Conservation (phyloP, 2,797 vertebrate species). For the Vultur gryphus region DNA sequence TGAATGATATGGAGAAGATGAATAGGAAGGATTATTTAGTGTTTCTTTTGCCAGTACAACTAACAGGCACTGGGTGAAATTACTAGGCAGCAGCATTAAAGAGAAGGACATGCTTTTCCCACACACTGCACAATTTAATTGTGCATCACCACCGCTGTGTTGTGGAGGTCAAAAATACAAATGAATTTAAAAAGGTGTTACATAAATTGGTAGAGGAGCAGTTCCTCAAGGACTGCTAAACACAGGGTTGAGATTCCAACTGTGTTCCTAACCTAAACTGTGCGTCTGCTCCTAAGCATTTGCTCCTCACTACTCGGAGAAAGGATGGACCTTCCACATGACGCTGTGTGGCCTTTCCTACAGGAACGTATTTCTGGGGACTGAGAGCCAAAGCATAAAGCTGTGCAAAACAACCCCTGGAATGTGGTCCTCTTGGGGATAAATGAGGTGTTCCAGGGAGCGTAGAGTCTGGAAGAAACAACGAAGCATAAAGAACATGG, state of each 20-base stretch:
- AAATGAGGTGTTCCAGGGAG: neutral
- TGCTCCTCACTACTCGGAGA: rapidly evolving
- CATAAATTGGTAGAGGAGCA: neutral
- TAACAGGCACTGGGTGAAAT: too few species aligned
- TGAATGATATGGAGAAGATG: neutral
- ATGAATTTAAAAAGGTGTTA: neutral
- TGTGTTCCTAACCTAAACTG: neutral
- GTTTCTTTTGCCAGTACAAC: neutral
- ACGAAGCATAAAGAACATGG: neutral
- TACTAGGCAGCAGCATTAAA: neutral
- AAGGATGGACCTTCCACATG: rapidly evolving
- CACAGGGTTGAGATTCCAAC: neutral
- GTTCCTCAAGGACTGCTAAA: neutral
- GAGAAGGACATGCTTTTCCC: neutral
- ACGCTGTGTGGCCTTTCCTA: neutral
- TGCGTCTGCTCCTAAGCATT: neutral
- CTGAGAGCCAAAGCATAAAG: neutral
- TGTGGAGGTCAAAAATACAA: neutral
- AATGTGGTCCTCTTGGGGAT: neutral
- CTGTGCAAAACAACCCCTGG: neutral
- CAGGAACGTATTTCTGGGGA: neutral
- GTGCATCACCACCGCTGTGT: neutral
- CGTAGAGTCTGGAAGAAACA: neutral
- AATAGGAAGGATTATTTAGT: neutral
- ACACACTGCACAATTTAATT: neutral